Evolutionary conservation across 2,797 vertebrate genomes (phyloP).

Genomic region (Sorex maritimensis): DNA sequence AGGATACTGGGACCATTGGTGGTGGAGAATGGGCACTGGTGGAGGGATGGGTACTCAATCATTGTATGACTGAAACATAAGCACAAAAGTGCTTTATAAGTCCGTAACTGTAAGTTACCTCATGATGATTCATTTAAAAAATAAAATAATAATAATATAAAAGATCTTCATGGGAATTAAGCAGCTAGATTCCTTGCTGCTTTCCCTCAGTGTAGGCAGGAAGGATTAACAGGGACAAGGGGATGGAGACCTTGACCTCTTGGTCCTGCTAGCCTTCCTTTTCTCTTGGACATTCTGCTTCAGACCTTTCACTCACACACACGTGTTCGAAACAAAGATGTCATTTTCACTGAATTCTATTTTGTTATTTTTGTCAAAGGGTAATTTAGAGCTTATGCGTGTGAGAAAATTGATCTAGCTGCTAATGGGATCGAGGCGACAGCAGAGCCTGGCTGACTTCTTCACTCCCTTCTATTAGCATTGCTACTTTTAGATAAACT

Average conservation of each 20-base stretch:
- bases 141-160: neutral
- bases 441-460: conserved; percentile 80
- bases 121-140: no score
- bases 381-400: conserved; percentile 71
- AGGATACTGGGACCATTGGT: no score
- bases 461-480: conserved; percentile 84
- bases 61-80: no score
- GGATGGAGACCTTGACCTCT: conserved; percentile 61
- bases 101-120: no score
- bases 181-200: conserved; percentile 29
- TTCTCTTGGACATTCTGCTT: conserved; percentile 55
- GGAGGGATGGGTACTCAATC: no score
- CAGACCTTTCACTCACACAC: conserved; percentile 43
- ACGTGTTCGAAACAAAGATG: conserved; percentile 77
- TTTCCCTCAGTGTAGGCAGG: conserved; percentile 56
- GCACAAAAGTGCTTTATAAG: no score
- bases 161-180: conserved; percentile 72
- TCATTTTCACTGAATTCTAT: conserved; percentile 81
- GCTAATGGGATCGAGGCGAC: conserved; percentile 79
- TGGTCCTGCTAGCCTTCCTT: conserved; percentile 56
- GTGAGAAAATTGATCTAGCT: conserved; percentile 81
- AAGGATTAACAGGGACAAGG: neutral
- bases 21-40: no score
- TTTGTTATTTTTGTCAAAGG: conserved; percentile 85
- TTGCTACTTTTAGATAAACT: conserved; percentile 90